Evolutionary conservation across 2,888 invertebrate genomes (phyloP).

Genomic region (Dryadula phaetusa): DNA sequence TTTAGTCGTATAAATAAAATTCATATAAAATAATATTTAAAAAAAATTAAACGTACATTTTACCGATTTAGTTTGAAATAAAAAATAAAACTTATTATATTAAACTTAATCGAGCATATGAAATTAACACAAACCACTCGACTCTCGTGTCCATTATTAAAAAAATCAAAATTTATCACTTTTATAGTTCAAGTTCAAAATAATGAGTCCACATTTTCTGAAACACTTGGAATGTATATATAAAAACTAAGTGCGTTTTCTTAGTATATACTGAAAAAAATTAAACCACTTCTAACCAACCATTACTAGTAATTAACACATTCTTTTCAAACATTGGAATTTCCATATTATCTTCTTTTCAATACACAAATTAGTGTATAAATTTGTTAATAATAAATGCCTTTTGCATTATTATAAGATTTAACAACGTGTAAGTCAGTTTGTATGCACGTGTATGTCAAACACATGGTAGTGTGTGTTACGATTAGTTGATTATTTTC

Average conservation of each 20-base stretch:
- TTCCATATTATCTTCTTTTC: neutral
- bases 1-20: too few relatives aligned
- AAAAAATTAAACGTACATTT: too few relatives aligned
- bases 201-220: neutral
- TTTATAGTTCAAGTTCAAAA: neutral
- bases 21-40: too few relatives aligned
- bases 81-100: neutral
- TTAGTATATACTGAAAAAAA: neutral
- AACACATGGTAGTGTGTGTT: too few relatives aligned
- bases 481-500: too few relatives aligned
- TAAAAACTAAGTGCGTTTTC: neutral
- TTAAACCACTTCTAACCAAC: too few relatives aligned
- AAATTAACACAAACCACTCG: neutral
- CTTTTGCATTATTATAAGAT: neutral
- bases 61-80: too few relatives aligned
- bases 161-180: neutral
- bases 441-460: too few relatives aligned
- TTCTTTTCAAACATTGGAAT: neutral
- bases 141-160: neutral
- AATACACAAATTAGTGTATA: neutral
- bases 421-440: too few relatives aligned
- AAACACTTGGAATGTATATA: neutral
- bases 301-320: too few relatives aligned
- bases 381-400: conserved; percentile 7
- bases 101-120: neutral